phyloP scores from a whole-genome alignment of 2,888 invertebrate genomes.

The Electrophaes corylata region DNA sequence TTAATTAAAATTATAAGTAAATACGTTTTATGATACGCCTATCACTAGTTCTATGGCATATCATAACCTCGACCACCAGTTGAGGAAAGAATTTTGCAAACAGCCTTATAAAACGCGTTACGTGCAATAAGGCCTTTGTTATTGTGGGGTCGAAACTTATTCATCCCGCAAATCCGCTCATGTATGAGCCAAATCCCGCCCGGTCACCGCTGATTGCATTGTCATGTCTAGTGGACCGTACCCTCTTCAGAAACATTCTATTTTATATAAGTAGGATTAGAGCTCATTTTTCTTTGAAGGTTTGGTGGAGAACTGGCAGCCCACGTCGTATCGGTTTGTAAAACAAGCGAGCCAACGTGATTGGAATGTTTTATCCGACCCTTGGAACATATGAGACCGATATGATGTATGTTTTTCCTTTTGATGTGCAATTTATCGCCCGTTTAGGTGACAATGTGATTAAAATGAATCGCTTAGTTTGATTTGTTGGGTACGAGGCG shows the following conservation, averaged over 20 bases:
- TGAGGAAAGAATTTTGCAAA: constrained; percentile 74
- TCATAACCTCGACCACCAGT: constrained; percentile 43
- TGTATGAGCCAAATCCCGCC: constrained; percentile 83
- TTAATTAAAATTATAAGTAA: not conserved
- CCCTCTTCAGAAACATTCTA: constrained; percentile 38
- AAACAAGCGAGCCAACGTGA: constrained; percentile 82
- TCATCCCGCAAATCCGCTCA: constrained; percentile 83
- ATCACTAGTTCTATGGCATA: constrained; percentile 33
- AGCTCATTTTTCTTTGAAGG: constrained; percentile 24
- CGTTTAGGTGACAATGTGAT: constrained; percentile 57
- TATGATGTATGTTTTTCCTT: constrained; percentile 80
- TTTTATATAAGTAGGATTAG: constrained; percentile 37
- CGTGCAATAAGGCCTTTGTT: constrained; percentile 77
- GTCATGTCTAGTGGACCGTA: constrained; percentile 75
- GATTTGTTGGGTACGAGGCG: constrained; percentile 22
- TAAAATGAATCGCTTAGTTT: constrained; percentile 44
- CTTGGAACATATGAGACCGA: constrained; percentile 79
- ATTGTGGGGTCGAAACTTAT: constrained; percentile 84
- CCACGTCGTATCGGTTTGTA: constrained; percentile 81
- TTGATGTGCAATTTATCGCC: constrained; percentile 70
- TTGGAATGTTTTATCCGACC: constrained; percentile 81
- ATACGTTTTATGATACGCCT: constrained; percentile 6
- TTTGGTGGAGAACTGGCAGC: constrained; percentile 47
- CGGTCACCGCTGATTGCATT: constrained; percentile 84
- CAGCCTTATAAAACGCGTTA: constrained; percentile 75